Percentiles rank a stretch among this genome's conserved stretches.
phyloP scores from a whole-genome alignment of 2,888 invertebrate species.

The Apotomis betuletana region DNA sequence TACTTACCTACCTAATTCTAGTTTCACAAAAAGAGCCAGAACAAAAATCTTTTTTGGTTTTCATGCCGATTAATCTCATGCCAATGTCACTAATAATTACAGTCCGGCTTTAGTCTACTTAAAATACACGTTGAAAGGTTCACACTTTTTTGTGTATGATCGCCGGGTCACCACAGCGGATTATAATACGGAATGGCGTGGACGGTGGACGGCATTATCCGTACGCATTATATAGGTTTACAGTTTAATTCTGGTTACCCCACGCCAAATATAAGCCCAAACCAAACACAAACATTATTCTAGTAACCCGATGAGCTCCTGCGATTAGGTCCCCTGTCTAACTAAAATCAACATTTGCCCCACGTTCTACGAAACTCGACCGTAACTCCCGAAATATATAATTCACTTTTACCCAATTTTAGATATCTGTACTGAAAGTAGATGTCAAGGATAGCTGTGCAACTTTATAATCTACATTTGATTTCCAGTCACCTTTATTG shows the following conservation, averaged over 20 bases:
- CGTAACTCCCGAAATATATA: conserved; percentile 3
- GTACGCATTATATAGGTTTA: conserved; percentile 58
- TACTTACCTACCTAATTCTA: too few species aligned
- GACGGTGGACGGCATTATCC: conserved; percentile 16
- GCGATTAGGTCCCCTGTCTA: conserved; percentile 69
- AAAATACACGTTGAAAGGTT: neutral
- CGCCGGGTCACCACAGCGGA: neutral
- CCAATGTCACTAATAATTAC: neutral
- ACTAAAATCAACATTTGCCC: conserved; percentile 37
- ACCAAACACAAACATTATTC: conserved; percentile 81
- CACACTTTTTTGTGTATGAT: neutral
- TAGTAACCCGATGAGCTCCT: conserved; percentile 80
- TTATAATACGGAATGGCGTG: conserved; percentile 5
- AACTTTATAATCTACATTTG: conserved; percentile 1
- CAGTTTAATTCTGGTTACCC: conserved; percentile 58
- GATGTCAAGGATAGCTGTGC: conserved; percentile 17
- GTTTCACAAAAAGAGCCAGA: too few species aligned
- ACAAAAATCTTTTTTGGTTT: too few species aligned
- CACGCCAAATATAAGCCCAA: conserved; percentile 63
- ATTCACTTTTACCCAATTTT: conserved; percentile 2
- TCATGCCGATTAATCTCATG: too few species aligned
- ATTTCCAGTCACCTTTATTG: conserved; percentile 1
- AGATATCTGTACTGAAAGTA: conserved; percentile 10
- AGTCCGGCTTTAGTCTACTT: neutral
- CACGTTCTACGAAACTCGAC: conserved; percentile 18